Evolutionary conservation across 2,888 invertebrate species (phyloP), one percentile per base, ranked within the genome.

Genomic region (Ferdinandea cuprea): DNA sequence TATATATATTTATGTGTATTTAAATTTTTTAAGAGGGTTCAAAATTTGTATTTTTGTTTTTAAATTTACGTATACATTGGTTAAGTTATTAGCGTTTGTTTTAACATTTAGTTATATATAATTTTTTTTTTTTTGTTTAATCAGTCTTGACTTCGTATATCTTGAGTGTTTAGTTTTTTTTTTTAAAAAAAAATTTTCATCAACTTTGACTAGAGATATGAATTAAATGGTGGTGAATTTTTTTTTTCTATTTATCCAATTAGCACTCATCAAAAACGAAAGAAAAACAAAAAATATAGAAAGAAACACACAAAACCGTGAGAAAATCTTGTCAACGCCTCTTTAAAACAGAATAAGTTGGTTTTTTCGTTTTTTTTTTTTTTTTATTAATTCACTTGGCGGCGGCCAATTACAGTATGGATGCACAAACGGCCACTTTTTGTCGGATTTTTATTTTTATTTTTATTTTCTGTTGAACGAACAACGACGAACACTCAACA

Each of bases 41-140:
- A 77, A 85, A 85, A 85, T 76, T 65, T 81, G 74, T 80, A 78
- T 78, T 85, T 25, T 84, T 80, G 76, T 78, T 85, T 25, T 84
- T 61, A 68, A 76, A 85, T 88, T 89, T 89, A 89, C 90, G 90
- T 90, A 89, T 90, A 90, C 89, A 88, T 89, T 88, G 89, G 89
- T 89, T 77, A 73, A 63, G 35, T 69, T 80, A 69, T 77, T 72
- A 50, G 52, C n/a, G 25, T 66, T 58, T 71, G 52, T 46, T 76
- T 59, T 68, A 68, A 61, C 61, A 56, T 68, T 66, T 85, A 87
- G 88, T 87, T 89, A n/a, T n/a, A n/a, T n/a, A n/a, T 89, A 86
- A 87, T 61, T 65, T 48, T 56, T 59, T 37, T 61, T 85, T 85
- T 83, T 86, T 68, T n/a, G n/a, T n/a, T n/a, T n/a, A n/a, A 77